Conservation (phyloP, 2,797 vertebrate genomes). For the Gobionotothen gibberifrons region DNA sequence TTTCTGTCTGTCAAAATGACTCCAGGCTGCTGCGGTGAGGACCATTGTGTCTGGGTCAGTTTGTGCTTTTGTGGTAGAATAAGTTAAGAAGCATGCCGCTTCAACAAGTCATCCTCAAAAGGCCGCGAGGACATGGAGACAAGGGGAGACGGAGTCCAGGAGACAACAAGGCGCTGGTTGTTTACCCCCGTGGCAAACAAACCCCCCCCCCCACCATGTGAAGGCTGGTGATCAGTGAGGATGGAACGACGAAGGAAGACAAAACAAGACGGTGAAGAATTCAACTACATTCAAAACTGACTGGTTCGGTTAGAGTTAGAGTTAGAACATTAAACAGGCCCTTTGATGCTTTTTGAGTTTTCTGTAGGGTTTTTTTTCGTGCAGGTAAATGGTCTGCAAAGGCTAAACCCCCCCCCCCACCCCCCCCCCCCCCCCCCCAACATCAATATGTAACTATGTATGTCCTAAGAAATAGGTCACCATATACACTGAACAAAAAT, state of each 20-base stretch:
- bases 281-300: constrained; percentile 7
- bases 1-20: constrained; percentile 7
- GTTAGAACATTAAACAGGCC: not conserved
- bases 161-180: constrained; percentile 62
- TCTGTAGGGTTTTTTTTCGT: too few species aligned
- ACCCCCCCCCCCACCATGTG: constrained; percentile 41
- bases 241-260: constrained; percentile 15
- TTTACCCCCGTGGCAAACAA: constrained; percentile 76
- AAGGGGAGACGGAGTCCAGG: constrained; percentile 22
- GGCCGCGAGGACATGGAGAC: constrained; percentile 2
- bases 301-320: not conserved
- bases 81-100: constrained; percentile 24
- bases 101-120: constrained; percentile 16
- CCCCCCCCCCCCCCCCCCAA: too few species aligned
- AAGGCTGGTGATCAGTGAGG: constrained; percentile 48
- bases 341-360: too few species aligned
- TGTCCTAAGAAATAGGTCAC: too few species aligned
- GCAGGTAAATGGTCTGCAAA: too few species aligned
- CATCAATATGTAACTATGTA: too few species aligned
- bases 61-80: constrained; percentile 3
- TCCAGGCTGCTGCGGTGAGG: constrained; percentile 21
- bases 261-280: constrained; percentile 1
- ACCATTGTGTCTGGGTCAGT: constrained; percentile 16
- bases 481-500: too few species aligned
- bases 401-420: too few species aligned